Percentiles rank a stretch among this genome's conserved stretches.
Conservation (phyloP, 2,113 vertebrate genomes). For the Heterotilapia buettikoferi region DNA sequence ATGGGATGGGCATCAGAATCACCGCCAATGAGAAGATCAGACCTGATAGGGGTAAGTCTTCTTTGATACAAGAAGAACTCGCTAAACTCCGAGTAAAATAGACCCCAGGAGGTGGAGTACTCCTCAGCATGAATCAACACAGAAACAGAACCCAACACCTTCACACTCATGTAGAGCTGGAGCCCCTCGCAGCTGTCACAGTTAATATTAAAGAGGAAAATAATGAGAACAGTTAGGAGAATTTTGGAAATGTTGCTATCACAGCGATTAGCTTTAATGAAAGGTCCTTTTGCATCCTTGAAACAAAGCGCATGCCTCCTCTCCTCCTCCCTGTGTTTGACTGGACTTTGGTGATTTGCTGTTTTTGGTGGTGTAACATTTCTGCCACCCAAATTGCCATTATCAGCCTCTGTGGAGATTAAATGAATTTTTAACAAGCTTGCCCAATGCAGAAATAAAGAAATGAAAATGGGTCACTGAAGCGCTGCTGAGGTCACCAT, state of each 20-base stretch:
- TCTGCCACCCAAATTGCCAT: not conserved
- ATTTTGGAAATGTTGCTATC: not conserved
- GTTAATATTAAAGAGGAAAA: not conserved
- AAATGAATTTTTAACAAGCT: not conserved
- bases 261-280: not conserved
- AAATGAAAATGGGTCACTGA: not conserved
- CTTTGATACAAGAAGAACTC: not conserved
- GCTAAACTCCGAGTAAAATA: fast-evolving
- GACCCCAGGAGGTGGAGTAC: not conserved
- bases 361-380: not conserved
- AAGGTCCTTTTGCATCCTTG: not conserved
- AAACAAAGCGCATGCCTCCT: fast-evolving
- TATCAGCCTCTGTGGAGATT: not conserved
- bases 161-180: not conserved
- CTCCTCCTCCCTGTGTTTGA: not conserved
- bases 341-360: not conserved
- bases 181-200: not conserved
- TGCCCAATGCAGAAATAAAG: not conserved
- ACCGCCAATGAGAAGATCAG: constrained; percentile 87
- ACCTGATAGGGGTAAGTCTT: constrained; percentile 83
- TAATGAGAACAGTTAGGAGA: not conserved
- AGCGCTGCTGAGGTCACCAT: not conserved
- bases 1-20: constrained; percentile 92
- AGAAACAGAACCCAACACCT: not conserved
- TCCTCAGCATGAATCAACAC: not conserved